Percentiles rank a stretch among this genome's conserved stretches.
These are phyloP conservation scores for Scaeva pyrastri DNA, from an alignment of 2,888 invertebrate species.

Conservation along the genomic window DNA sequence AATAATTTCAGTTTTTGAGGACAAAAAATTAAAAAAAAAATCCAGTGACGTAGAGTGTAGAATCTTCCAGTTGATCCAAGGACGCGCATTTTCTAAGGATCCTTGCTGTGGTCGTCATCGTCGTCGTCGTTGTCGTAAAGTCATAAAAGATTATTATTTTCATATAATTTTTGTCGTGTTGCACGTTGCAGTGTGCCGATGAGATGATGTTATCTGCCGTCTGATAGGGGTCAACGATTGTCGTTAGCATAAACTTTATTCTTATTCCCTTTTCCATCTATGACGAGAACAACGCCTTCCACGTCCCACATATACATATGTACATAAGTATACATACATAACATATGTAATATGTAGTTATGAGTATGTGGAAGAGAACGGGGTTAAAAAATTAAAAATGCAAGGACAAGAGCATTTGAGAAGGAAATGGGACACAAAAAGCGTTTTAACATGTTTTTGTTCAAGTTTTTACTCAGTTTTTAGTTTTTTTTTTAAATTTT, in stretches of 20 bases:
- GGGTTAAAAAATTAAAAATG: slow-evolving; percentile 69
- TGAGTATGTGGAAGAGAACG: neutral
- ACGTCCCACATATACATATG: neutral
- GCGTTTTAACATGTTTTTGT: slow-evolving; percentile 52
- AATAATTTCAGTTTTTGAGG: too few relatives aligned
- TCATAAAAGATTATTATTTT: slow-evolving; percentile 64
- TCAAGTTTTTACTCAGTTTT: slow-evolving; percentile 22
- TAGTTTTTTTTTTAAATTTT: neutral
- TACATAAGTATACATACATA: neutral
- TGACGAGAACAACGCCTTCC: neutral
- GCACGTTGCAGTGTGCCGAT: slow-evolving; percentile 34
- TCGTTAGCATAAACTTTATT: slow-evolving; percentile 48
- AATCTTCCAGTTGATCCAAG: slow-evolving; percentile 29
- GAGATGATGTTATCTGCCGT: slow-evolving; percentile 41
- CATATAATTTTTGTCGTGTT: slow-evolving; percentile 32
- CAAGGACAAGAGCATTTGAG: slow-evolving; percentile 55
- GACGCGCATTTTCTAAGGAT: slow-evolving; percentile 29
- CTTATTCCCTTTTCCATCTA: slow-evolving; percentile 29
- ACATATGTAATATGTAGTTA: neutral
- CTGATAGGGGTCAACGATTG: slow-evolving; percentile 65
- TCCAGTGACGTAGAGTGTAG: slow-evolving; percentile 3
- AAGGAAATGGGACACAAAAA: slow-evolving; percentile 36
- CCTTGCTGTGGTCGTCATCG: neutral
- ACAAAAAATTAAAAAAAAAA: too few relatives aligned
- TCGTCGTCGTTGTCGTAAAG: slow-evolving; percentile 7